Evolutionary conservation across 2,888 invertebrate species (phyloP), one percentile per base, ranked within the genome.

Genomic region (Hypomecis atomaria): DNA sequence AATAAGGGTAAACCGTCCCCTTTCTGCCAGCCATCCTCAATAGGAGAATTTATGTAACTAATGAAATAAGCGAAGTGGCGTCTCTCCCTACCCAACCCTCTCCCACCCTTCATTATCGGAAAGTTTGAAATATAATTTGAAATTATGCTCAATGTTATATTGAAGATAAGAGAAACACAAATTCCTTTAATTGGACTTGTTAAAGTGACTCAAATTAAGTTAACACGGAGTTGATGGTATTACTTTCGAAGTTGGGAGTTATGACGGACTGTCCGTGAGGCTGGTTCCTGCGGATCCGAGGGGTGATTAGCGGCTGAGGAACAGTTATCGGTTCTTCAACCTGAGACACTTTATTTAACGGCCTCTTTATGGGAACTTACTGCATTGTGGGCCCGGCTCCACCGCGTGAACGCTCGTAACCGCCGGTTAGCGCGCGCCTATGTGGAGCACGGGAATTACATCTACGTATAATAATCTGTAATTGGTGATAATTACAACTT

Each of bases 171-270:
- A 92, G 92, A 92, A 92, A 92, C 92, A 92, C 92, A 92, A 92
- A 92, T 92, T 92, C 92, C 92, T 92, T 92, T 92, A 92, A 92
- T 92, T 92, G 92, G 92, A 92, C 92, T 92, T 92, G 92, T 92
- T 92, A 92, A 92, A 92, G 91, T 92, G 92, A 92, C 90, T 92
- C 91, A 92, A 92, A 92, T 92, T 92, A 92, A 92, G 92, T 92
- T 92, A 92, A 92, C 92, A 92, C 92, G 85, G 88, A 92, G 87
- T 92, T 91, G 92, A 92, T 92, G 92, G 90, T 91, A 92, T 92
- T 92, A 92, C 92, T 92, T 92, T 91, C 84, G 86, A 85, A 92
- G 91, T 92, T 90, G 79, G 80, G 82, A 91, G 86, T 90, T 92
- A 92, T 89, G 92, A 91, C 87, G 91, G 90, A 91, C 90, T 82